Evolutionary conservation across 2,113 vertebrate species (phyloP).

Genomic region (Neotragus pygmaeus): DNA sequence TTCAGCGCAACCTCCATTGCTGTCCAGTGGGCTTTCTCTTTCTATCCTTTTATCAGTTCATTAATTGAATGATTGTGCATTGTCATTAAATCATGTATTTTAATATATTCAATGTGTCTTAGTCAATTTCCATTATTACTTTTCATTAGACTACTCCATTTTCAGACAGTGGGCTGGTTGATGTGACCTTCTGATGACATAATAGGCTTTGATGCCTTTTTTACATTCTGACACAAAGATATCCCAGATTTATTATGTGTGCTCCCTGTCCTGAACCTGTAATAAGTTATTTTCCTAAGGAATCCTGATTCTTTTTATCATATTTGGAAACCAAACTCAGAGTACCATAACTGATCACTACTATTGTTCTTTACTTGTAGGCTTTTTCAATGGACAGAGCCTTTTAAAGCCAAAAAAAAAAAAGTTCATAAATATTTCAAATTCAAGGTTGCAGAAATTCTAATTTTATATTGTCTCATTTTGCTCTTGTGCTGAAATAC

Average conservation of each 20-base stretch:
- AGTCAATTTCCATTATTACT: neutral
- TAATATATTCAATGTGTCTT: neutral
- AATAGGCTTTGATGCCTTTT: neutral
- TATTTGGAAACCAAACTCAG: neutral
- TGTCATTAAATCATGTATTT: neutral
- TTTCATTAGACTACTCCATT: neutral
- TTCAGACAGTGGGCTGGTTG: neutral
- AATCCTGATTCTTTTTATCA: neutral
- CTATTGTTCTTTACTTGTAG: neutral
- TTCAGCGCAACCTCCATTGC: neutral
- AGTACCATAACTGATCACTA: neutral
- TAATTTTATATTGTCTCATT: neutral
- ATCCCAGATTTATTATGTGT: neutral
- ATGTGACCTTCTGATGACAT: neutral
- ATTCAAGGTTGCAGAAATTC: neutral
- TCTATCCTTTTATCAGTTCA: neutral
- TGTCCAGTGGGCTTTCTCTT: neutral
- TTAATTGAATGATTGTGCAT: neutral
- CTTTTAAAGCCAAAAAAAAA: neutral
- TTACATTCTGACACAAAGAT: neutral
- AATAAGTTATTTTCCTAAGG: neutral
- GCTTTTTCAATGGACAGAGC: neutral
- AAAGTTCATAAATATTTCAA: neutral
- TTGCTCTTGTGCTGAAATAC: neutral
- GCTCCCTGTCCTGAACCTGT: neutral